phyloP scores from a whole-genome alignment of 2,888 invertebrate genomes.

The Leptinotarsa rubiginosa region DNA sequence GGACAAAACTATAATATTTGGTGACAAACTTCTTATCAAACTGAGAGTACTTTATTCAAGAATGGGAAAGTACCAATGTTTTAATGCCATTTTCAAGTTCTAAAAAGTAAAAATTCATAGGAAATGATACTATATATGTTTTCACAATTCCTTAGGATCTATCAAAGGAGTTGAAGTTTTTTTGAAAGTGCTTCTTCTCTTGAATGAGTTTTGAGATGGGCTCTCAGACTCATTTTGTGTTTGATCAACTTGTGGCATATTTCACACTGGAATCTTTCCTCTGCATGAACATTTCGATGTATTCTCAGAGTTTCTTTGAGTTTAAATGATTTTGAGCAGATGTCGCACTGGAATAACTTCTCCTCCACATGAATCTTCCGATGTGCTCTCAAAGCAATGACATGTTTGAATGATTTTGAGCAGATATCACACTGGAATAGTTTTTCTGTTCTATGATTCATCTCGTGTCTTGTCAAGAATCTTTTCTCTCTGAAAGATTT shows the following conservation, averaged over 20 bases:
- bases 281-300: neutral
- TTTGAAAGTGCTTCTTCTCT: too few species aligned
- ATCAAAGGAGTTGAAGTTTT: too few species aligned
- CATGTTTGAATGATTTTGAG: neutral
- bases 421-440: neutral
- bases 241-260: neutral
- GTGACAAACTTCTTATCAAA: too few species aligned
- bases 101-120: too few species aligned
- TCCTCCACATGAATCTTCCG: neutral
- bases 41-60: too few species aligned
- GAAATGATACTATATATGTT: too few species aligned
- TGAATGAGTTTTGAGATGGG: too few species aligned
- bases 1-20: too few species aligned
- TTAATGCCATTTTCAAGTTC: too few species aligned
- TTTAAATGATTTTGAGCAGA: neutral
- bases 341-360: neutral
- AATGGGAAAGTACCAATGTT: too few species aligned
- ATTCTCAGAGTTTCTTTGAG: neutral
- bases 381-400: neutral
- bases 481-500: neutral
- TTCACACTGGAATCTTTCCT: neutral
- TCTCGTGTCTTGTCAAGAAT: neutral
- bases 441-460: neutral
- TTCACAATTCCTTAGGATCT: too few species aligned
- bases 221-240: too few species aligned